These are phyloP conservation scores for Rhopalosiphum padi DNA, from an alignment of 1,140 invertebrate genomes.

Conservation along the genomic window DNA sequence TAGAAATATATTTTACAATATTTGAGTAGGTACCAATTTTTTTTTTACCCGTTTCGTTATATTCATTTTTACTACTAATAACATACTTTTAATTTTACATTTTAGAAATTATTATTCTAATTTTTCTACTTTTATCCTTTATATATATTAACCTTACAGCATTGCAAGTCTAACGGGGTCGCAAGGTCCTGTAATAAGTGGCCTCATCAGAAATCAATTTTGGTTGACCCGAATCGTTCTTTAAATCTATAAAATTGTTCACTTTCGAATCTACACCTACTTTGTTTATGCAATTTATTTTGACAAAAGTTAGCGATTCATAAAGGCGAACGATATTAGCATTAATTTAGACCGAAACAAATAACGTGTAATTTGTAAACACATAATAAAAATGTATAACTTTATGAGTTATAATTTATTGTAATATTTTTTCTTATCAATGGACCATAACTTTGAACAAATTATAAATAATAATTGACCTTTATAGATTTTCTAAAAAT, in stretches of 20 bases:
- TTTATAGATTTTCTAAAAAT: background rate
- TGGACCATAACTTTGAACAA: background rate
- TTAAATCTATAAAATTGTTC: background rate
- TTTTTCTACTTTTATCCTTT: background rate
- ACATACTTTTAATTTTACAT: background rate
- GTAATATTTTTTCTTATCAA: background rate
- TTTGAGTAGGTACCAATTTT: no score
- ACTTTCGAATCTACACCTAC: background rate
- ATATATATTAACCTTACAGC: background rate
- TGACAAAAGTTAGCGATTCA: background rate
- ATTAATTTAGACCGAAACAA: background rate
- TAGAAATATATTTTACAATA: no score
- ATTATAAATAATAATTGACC: background rate
- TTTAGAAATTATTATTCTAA: background rate
- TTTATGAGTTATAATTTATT: background rate
- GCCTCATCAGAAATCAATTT: conserved; percentile 14
- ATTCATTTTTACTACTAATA: background rate
- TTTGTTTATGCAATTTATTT: background rate
- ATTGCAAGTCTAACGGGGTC: background rate
- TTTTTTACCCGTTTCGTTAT: no score
- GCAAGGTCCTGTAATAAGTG: background rate
- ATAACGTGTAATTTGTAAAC: background rate
- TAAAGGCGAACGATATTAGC: background rate
- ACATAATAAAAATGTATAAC: background rate
- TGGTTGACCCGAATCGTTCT: background rate